Evolutionary conservation across 1,140 invertebrate species (phyloP).

Genomic region (Nautilus pompilius): DNA sequence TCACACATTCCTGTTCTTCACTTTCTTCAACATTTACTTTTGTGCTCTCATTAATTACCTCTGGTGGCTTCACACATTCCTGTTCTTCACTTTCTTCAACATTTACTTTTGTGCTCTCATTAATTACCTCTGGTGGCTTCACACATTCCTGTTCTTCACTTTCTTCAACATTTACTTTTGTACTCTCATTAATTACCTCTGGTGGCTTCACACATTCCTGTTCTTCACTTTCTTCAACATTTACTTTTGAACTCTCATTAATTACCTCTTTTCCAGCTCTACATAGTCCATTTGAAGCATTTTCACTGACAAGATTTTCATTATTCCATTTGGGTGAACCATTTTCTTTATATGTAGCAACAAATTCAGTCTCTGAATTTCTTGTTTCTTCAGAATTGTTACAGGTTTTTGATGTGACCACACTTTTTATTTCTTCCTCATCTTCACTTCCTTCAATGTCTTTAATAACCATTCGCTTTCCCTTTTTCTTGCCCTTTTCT

Average conservation of each 20-base stretch:
- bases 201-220: conserved; percentile 5
- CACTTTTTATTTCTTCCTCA: neutral
- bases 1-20: neutral
- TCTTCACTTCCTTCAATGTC: conserved; percentile 29
- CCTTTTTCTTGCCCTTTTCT: conserved; percentile 32
- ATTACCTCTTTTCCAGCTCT: too few species aligned
- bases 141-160: too few species aligned
- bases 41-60: neutral
- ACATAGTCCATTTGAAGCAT: too few species aligned
- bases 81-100: neutral
- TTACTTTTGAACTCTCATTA: too few species aligned
- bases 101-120: neutral
- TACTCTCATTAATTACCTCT: too few species aligned
- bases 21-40: neutral
- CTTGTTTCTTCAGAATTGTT: too few species aligned
- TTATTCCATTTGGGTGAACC: too few species aligned
- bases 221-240: too few species aligned
- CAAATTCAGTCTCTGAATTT: neutral
- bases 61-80: conserved; percentile 6
- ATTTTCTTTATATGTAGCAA: neutral
- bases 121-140: conserved; percentile 5
- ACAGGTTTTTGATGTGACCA: too few species aligned
- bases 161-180: too few species aligned
- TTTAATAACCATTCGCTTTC: conserved; percentile 43
- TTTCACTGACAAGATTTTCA: too few species aligned